Base-by-base conservation (phyloP, 1,140 invertebrate genomes). In the Adelges cooleyi region DNA sequence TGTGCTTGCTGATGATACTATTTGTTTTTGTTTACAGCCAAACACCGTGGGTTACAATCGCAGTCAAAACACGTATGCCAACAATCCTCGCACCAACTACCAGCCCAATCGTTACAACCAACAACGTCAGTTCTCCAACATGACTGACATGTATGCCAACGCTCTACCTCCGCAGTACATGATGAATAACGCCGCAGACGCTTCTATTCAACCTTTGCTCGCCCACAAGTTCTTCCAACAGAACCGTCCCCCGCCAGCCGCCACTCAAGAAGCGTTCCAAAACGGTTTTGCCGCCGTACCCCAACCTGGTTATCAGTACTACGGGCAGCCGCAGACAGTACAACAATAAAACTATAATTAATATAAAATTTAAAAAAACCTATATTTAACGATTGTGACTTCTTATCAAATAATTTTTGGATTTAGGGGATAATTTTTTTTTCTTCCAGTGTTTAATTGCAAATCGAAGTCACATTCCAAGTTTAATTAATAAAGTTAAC, bases 181-280 rank as follows among this genome's bases (percentile, higher is more conserved):
- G 75, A 77, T 81, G 76, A 76, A 70, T 66, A 53, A 68, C n/a
- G 75, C 76, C 29, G 73, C 78, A 1, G 77, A 76, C 66, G 68
- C 67, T 20, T 73, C 76, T n/a, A 78, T 82, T 40, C 80, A 82
- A 54, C 79, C 76, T 17, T 73, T 82, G 33, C 77, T 82, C 49
- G 82, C 79, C 71, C 81, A 79, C 73, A 83, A 82, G 69, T 83
- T 82, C 74, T 83, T 82, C 77, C 81, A 82, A 70, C 66, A 66
- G 44, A 77, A 75, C 65, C 74, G 79, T 56, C 76, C 79, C 54
- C 75, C 80, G 4, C 75, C 80, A 6, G 77, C 79, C 0, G 75
- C 77, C 11, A 80, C 79, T 49, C 68, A 67, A 48, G 82, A 80
- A 69, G 80, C 80, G 17, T 82, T 80, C 65, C 81, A 81, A 65